Conservation (phyloP, 2,888 invertebrate genomes). For the Syrphus vitripennis region DNA sequence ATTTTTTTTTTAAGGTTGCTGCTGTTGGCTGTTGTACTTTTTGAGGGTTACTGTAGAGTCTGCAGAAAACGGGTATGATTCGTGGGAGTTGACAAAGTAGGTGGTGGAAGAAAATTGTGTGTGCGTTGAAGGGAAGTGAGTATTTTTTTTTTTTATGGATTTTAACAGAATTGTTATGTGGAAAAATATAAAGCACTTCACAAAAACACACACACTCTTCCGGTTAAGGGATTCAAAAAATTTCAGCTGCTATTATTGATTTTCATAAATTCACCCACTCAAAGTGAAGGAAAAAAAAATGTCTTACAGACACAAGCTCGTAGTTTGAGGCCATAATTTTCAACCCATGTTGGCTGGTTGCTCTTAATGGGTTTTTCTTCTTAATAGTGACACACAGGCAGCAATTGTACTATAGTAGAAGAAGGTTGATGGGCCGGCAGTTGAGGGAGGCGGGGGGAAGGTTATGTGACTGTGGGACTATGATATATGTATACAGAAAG, state of each 20-base stretch:
- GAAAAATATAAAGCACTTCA: slow-evolving; percentile 6
- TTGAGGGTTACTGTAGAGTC: slow-evolving; percentile 9
- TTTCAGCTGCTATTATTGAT: slow-evolving; percentile 56
- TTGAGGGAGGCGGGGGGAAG: background rate
- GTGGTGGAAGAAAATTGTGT: background rate
- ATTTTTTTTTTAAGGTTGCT: background rate
- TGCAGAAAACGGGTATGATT: background rate
- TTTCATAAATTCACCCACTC: slow-evolving; percentile 24
- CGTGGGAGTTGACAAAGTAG: background rate
- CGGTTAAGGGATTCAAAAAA: slow-evolving; percentile 30
- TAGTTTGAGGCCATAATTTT: slow-evolving; percentile 50
- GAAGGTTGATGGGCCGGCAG: background rate
- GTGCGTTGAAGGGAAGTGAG: background rate
- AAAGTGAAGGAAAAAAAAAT: background rate
- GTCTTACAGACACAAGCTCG: background rate
- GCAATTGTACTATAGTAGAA: background rate
- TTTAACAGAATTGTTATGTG: background rate
- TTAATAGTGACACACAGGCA: slow-evolving; percentile 16
- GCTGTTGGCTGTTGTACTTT: background rate
- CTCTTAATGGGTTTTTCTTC: slow-evolving; percentile 33
- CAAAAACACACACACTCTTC: slow-evolving; percentile 25
- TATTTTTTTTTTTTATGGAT: background rate
- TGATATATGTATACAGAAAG: too few species aligned
- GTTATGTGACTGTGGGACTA: background rate
- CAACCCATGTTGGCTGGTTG: slow-evolving; percentile 1